Evolutionary conservation across 2,888 invertebrate genomes (phyloP), one percentile per base, ranked within the genome.

Genomic region (Griposia aprilina): DNA sequence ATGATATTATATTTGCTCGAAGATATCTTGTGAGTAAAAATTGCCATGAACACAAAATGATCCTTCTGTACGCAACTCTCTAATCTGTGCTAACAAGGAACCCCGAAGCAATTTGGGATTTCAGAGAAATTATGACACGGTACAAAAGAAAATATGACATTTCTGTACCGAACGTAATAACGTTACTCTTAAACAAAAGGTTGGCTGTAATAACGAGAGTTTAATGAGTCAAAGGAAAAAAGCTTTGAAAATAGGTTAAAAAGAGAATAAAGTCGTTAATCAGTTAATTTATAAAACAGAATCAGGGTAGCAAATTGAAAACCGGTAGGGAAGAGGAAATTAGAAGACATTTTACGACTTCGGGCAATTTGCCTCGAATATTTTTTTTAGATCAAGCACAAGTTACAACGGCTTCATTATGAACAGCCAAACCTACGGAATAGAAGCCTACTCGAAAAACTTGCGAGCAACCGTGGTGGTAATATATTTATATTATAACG

Each of bases 121-220:
- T 71, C 73, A 57, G 48, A 77, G 76, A 87, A 87, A 81, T 81
- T 78, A 84, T 87, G 76, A 86, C 74, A 80, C 59, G 70, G 63
- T 62, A 82, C 66, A 80, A 76, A 82, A 78, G 79, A 84, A 80
- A 87, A 88, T 77, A 84, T 69, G 76, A 60, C 84, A 78, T 87
- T 87, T 79, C 63, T 77, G 26, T 88, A 84, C 83, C 72, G 68
- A 88, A 78, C 62, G 63, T 69, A 84, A 87, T 81, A 77, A 84
- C 63, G 76, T 75, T 69, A 69, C 76, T 74, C 45, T 78, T 68
- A 57, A 78, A 88, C 76, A 81, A 81, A 79, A 81, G 67, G 70
- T 76, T 78, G 69, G 69, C 75, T 66, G 78, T 77, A 88, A 88
- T 86, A 85, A 83, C 77, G 65, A 67, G 75, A 79, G 71, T 76